A percentile compares a stretch with the other conserved stretches of the same genome.
Conservation (phyloP, 2,797 vertebrate species). For the Poecilia velifera region DNA sequence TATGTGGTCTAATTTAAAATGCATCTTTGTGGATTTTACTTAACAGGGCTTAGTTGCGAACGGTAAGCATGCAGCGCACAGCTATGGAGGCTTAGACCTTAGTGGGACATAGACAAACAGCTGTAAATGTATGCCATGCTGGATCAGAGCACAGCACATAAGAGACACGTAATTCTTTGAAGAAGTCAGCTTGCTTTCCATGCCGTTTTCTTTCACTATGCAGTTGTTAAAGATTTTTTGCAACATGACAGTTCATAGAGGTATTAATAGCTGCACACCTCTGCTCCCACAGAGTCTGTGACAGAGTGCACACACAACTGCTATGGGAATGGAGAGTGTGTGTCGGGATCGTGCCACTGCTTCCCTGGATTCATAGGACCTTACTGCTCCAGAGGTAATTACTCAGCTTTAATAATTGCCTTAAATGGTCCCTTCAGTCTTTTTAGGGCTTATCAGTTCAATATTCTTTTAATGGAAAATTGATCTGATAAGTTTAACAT, state of each 20-base stretch:
- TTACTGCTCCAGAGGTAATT: conserved; percentile 95
- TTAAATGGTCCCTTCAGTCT: conserved; percentile 18
- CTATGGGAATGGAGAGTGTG: conserved; percentile 97
- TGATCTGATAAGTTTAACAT: conserved; percentile 16
- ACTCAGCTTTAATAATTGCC: conserved; percentile 17
- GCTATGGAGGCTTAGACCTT: conserved; percentile 75
- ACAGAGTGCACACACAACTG: conserved; percentile 97
- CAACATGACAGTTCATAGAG: conserved; percentile 38
- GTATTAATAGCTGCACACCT: conserved; percentile 58
- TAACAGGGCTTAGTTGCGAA: conserved; percentile 51
- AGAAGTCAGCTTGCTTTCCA: neutral
- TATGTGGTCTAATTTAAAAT: conserved; percentile 73
- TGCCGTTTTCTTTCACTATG: conserved; percentile 19
- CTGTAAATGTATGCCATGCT: conserved; percentile 64
- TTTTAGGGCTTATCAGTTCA: conserved; percentile 29
- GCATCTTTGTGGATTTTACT: conserved; percentile 61
- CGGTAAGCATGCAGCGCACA: conserved; percentile 35
- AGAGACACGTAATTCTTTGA: conserved; percentile 27
- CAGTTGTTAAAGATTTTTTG: conserved; percentile 47
- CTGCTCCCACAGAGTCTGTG: conserved; percentile 88
- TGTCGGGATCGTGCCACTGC: conserved; percentile 96
- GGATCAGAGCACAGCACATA: conserved; percentile 43
- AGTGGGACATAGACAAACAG: conserved; percentile 68
- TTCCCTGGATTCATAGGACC: conserved; percentile 97
- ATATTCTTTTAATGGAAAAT: conserved; percentile 18